Conservation (phyloP, 2,113 vertebrate species). For the Nibea coibor region DNA sequence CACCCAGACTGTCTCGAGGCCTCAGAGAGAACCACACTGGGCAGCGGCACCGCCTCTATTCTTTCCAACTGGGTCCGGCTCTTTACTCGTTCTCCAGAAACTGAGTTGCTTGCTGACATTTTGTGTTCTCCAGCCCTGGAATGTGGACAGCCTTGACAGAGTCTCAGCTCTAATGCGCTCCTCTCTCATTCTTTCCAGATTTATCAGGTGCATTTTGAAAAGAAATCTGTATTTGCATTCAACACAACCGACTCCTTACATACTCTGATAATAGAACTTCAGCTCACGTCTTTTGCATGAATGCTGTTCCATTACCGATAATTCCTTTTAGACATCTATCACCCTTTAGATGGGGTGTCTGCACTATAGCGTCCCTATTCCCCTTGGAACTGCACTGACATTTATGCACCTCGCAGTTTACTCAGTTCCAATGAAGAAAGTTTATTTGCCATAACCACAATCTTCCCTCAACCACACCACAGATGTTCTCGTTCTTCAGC, state of each 20-base stretch:
- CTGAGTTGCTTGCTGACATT: slow-evolving; percentile 16
- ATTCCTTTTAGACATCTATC: neutral
- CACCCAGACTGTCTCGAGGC: slow-evolving; percentile 21
- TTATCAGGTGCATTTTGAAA: neutral
- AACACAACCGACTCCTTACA: neutral
- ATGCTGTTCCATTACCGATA: neutral
- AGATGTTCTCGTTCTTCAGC: neutral
- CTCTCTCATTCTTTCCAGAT: neutral
- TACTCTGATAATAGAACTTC: neutral
- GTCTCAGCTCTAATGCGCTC: neutral
- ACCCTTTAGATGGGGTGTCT: neutral
- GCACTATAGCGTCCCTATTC: neutral
- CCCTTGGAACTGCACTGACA: neutral
- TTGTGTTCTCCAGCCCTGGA: slow-evolving; percentile 7
- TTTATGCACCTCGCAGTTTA: neutral
- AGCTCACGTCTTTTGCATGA: too few relatives aligned
- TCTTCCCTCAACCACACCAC: neutral
- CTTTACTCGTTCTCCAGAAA: neutral
- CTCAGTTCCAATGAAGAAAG: too few relatives aligned
- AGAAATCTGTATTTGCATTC: too few relatives aligned
- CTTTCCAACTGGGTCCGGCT: slow-evolving; percentile 10
- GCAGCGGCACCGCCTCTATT: neutral
- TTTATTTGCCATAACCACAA: neutral
- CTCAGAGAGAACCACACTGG: slow-evolving; percentile 7
- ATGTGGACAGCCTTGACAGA: neutral